Evolutionary conservation across 2,797 vertebrate genomes (phyloP).

Genomic region (Hipposideros larvatus): DNA sequence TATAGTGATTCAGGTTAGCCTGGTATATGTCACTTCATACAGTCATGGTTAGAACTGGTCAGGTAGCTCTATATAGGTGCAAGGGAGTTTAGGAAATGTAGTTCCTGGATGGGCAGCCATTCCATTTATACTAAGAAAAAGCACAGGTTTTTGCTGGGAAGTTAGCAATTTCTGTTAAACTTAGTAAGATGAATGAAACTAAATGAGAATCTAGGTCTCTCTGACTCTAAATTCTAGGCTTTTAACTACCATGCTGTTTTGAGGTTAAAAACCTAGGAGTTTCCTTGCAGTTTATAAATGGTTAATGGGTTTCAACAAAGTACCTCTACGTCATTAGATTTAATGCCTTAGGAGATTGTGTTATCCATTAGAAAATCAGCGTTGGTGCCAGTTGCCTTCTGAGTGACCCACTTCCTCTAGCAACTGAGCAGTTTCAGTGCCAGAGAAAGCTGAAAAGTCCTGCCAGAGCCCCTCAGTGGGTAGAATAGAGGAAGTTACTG

Average conservation of each 20-base stretch:
- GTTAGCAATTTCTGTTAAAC: not conserved
- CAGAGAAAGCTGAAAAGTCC: not conserved
- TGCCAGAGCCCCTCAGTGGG: not conserved
- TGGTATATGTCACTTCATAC: not conserved
- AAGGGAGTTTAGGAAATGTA: not conserved
- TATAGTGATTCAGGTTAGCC: not conserved
- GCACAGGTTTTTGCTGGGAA: not conserved
- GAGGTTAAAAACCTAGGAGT: not conserved
- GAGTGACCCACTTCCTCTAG: not conserved
- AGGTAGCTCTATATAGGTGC: not conserved
- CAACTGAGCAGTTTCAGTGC: not conserved
- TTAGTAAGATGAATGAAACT: not conserved
- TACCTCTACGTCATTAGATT: not conserved
- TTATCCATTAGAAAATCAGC: not conserved
- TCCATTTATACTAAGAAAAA: not conserved
- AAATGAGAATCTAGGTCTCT: not conserved
- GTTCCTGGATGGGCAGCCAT: not conserved
- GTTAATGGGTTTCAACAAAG: not conserved
- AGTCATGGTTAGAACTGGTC: not conserved
- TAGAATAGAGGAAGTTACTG: not conserved
- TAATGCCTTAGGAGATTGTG: not conserved
- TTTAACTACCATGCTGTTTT: not conserved
- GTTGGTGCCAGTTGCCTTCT: not conserved
- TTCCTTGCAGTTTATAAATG: not conserved
- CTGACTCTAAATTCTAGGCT: not conserved